These are phyloP conservation scores for Drosophila monieri DNA, from an alignment of 2,888 invertebrate species.

Conservation along the genomic window DNA sequence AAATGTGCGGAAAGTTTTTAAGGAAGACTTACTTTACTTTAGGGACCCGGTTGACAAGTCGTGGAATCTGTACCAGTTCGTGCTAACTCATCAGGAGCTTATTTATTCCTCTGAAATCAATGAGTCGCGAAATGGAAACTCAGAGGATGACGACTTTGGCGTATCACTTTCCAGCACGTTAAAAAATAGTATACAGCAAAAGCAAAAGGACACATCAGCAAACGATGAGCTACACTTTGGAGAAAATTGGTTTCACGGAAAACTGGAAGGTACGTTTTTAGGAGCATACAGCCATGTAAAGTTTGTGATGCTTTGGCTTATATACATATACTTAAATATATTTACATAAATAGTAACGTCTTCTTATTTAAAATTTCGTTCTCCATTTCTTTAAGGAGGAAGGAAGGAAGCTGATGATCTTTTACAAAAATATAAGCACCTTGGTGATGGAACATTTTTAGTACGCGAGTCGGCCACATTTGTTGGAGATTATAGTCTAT, in stretches of 20 bases:
- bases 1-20: constrained; percentile 92
- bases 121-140: constrained; percentile 86
- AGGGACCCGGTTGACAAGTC: constrained; percentile 95
- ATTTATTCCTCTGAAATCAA: constrained; percentile 88
- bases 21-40: constrained; percentile 94
- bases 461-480: constrained; percentile 97
- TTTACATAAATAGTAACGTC: no score
- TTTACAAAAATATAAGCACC: constrained; percentile 89
- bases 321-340: no score
- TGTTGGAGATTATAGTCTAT: constrained; percentile 97
- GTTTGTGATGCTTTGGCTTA: no score
- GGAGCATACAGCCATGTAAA: not conserved
- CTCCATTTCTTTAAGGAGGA: constrained; percentile 84
- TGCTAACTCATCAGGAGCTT: constrained; percentile 93
- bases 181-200: constrained; percentile 83
- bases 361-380: no score
- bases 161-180: constrained; percentile 48
- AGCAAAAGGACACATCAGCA: constrained; percentile 87
- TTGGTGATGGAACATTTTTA: constrained; percentile 96
- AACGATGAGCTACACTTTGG: constrained; percentile 95
- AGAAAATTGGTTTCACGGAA: constrained; percentile 97
- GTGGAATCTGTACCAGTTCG: constrained; percentile 97
- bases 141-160: constrained; percentile 86
- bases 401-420: constrained; percentile 90
- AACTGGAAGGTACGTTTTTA: constrained; percentile 86